A percentile compares a stretch with the other conserved stretches of the same genome.
Conservation (phyloP, 2,888 invertebrate genomes). For the Schrankia costaestrigalis region DNA sequence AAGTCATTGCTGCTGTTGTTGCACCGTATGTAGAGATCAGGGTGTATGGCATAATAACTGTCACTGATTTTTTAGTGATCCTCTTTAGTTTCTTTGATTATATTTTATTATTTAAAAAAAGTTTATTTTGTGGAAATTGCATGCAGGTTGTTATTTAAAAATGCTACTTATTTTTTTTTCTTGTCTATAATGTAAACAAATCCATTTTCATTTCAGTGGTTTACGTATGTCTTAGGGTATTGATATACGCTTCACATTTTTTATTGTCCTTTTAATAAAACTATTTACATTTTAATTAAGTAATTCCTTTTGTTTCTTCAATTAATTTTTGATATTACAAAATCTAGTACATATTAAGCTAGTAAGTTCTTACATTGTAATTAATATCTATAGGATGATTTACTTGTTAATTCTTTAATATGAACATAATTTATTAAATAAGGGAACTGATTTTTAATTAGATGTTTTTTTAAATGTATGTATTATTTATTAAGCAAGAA, state of each 20-base stretch:
- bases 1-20: conserved; percentile 63
- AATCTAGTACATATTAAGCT: background rate
- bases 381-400: too few relatives aligned
- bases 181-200: conserved; percentile 30
- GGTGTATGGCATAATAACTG: conserved; percentile 61
- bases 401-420: too few relatives aligned
- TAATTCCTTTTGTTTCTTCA: too few relatives aligned
- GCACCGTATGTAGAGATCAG: conserved; percentile 62
- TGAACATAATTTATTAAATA: too few relatives aligned
- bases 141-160: background rate
- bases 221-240: too few relatives aligned
- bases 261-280: too few relatives aligned
- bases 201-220: too few relatives aligned
- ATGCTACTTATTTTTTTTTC: conserved; percentile 15
- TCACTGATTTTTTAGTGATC: conserved; percentile 44
- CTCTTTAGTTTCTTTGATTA: conserved; percentile 6
- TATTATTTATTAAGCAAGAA: too few relatives aligned
- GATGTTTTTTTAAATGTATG: too few relatives aligned
- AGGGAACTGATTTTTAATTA: too few relatives aligned
- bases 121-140: conserved; percentile 3
- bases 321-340: background rate
- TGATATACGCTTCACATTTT: too few relatives aligned
- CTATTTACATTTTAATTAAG: too few relatives aligned
- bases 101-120: conserved; percentile 6
- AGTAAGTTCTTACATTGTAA: background rate